Conservation (phyloP, 2,113 vertebrate genomes). For the Chloroceryle aenea region DNA sequence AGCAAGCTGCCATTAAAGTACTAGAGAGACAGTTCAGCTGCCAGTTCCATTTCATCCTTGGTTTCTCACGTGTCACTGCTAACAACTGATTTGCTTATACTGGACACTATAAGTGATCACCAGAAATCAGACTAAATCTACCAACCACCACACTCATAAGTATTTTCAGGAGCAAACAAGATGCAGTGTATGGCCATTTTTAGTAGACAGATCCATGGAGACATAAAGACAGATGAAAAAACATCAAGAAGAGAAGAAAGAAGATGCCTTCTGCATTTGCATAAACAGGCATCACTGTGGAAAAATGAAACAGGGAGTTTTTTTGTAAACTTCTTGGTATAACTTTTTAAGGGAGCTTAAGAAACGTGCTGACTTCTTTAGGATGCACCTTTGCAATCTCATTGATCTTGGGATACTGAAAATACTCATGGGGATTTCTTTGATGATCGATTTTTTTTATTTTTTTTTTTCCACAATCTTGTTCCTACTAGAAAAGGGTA, state of each 20-base stretch:
- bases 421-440: background rate
- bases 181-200: background rate
- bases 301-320: background rate
- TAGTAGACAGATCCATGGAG: background rate
- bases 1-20: background rate
- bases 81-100: background rate
- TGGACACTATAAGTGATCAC: background rate
- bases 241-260: background rate
- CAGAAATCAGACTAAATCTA: background rate
- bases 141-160: background rate
- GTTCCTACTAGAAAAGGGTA: background rate
- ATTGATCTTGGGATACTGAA: background rate
- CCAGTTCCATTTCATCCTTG: background rate
- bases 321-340: background rate
- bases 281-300: background rate
- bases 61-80: background rate
- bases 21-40: background rate
- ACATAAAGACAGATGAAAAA: background rate
- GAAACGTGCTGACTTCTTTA: background rate
- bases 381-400: background rate
- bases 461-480: background rate
- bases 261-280: background rate
- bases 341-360: background rate
- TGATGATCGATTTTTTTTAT: fast-evolving
- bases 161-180: background rate